phyloP scores from a whole-genome alignment of 2,888 invertebrate species.

The Scaptomyza polygonia region DNA sequence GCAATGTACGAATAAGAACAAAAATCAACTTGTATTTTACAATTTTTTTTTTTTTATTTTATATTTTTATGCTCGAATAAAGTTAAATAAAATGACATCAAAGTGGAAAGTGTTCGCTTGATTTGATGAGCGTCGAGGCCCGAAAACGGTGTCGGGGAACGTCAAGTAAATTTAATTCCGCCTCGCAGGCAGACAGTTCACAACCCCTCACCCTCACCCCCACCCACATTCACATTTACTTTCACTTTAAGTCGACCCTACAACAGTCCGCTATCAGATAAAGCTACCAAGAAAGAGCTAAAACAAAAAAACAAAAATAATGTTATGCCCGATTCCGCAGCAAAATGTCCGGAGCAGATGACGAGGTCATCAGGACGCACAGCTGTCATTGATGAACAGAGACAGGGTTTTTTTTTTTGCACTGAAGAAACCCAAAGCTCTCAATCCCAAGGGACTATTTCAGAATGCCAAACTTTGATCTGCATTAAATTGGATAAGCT shows the following conservation, averaged over 20 bases:
- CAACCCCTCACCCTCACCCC: neutral
- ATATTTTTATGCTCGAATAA: conserved; percentile 68
- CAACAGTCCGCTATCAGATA: neutral
- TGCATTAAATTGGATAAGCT: neutral
- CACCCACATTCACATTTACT: neutral
- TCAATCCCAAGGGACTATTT: neutral
- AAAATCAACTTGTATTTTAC: conserved; percentile 44
- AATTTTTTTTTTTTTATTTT: conserved; percentile 21
- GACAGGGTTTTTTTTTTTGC: no score
- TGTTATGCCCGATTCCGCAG: neutral
- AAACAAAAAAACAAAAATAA: neutral
- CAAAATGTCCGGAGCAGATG: conserved; percentile 1
- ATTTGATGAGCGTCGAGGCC: conserved; percentile 24
- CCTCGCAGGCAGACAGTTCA: conserved; percentile 26
- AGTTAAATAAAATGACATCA: conserved; percentile 72
- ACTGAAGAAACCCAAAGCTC: neutral
- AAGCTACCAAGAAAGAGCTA: no score
- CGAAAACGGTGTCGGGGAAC: conserved; percentile 19
- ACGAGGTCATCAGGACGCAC: conserved; percentile 33
- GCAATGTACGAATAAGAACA: no score
- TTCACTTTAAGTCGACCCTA: conserved; percentile 10
- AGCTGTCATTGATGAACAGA: conserved; percentile 35
- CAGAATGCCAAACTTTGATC: conserved; percentile 4
- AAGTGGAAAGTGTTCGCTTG: conserved; percentile 39
- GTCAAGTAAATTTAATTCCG: conserved; percentile 62